A percentile compares a stretch with the other conserved stretches of the same genome.
phyloP scores from a whole-genome alignment of 2,797 vertebrate species.

The Bradypodion ventrale region DNA sequence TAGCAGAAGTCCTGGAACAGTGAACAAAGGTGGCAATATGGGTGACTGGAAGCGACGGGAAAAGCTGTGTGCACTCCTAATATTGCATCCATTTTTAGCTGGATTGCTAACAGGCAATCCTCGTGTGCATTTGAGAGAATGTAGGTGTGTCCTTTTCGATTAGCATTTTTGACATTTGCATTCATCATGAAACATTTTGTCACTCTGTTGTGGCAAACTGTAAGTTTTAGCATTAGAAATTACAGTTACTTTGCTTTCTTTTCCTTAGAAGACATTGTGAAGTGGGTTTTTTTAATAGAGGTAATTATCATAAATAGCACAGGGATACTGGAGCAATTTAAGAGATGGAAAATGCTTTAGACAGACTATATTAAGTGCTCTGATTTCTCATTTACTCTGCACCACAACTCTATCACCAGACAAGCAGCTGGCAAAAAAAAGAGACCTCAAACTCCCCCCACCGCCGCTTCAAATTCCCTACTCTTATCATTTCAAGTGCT shows the following conservation, averaged over 20 bases:
- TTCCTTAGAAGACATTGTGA: constrained; percentile 31
- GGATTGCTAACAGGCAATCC: constrained; percentile 22
- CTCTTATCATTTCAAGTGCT: background rate
- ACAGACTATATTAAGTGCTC: constrained; percentile 31
- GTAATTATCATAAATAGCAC: constrained; percentile 35
- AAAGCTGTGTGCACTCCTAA: background rate
- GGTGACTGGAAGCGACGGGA: constrained; percentile 32
- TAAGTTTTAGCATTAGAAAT: constrained; percentile 35
- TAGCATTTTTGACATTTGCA: constrained; percentile 23
- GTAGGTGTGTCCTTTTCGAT: background rate
- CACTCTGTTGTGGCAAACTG: background rate
- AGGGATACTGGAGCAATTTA: constrained; percentile 49
- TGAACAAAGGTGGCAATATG: constrained; percentile 35
- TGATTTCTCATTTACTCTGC: constrained; percentile 26
- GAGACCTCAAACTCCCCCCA: background rate
- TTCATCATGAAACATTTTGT: constrained; percentile 26
- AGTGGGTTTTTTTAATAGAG: background rate
- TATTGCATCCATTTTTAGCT: constrained; percentile 25
- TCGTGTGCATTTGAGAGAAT: constrained; percentile 24
- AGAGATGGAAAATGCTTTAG: background rate
- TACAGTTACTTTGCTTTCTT: constrained; percentile 17
- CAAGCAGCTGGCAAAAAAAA: constrained; percentile 11
- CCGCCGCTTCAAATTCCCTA: background rate
- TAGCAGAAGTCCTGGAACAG: constrained; percentile 54
- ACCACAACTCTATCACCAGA: constrained; percentile 4